A percentile compares a stretch with the other conserved stretches of the same genome.
Evolutionary conservation across 2,888 invertebrate genomes (phyloP).

Genomic region (Liodrosophila aerea): DNA sequence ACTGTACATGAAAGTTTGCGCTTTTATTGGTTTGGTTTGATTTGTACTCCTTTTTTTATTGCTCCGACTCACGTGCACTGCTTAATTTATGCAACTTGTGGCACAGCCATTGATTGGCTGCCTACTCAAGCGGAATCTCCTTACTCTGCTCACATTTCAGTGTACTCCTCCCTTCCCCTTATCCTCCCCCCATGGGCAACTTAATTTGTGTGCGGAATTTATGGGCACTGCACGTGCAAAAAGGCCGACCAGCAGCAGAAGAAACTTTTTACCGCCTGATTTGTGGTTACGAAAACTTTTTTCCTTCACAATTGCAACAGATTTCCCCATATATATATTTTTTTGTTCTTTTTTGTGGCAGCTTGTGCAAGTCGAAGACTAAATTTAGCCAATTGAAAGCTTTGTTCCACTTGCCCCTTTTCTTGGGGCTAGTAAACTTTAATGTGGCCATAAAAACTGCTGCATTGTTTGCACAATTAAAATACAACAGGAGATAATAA

Average conservation of each 20-base stretch:
- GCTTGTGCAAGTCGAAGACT: conserved; percentile 51
- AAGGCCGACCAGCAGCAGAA: conserved; percentile 41
- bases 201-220: conserved; percentile 69
- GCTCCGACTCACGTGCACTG: conserved; percentile 62
- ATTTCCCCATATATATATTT: conserved; percentile 15
- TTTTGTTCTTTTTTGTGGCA: conserved; percentile 19
- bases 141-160: neutral
- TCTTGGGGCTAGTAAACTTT: conserved; percentile 50
- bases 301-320: conserved; percentile 44
- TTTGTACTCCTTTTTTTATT: no score
- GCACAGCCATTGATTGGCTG: conserved; percentile 68
- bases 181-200: conserved; percentile 20
- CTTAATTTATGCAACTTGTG: conserved; percentile 73
- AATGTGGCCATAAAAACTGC: conserved; percentile 60
- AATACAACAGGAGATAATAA: conserved; percentile 31
- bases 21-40: conserved; percentile 6
- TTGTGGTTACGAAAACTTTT: conserved; percentile 72
- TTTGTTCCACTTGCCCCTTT: conserved; percentile 44
- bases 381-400: conserved; percentile 63
- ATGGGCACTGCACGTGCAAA: conserved; percentile 72
- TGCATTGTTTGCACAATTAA: conserved; percentile 66
- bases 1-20: conserved; percentile 62
- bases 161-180: neutral
- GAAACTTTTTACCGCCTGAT: conserved; percentile 65
- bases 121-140: no score